Conservation (phyloP, 2,888 invertebrate genomes). For the Protodeltote pygarga region DNA sequence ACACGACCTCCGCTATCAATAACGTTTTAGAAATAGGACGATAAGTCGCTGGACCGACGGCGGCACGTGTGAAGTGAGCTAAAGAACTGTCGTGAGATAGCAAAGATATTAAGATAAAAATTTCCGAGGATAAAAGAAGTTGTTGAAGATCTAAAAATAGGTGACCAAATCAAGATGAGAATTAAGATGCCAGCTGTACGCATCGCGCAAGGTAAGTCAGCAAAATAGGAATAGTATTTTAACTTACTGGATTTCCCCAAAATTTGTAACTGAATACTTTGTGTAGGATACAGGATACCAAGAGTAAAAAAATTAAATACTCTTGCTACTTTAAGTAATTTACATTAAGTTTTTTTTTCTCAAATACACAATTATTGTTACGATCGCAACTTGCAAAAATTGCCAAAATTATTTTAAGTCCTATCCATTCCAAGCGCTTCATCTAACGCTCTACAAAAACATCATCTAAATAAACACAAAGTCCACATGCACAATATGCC, state of each 20-base stretch:
- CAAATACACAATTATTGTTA: neutral
- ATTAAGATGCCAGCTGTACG: conserved; percentile 99
- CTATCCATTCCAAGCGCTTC: conserved; percentile 10
- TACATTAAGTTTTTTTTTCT: too few species aligned
- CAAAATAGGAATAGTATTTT: conserved; percentile 1
- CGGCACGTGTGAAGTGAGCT: conserved; percentile 83
- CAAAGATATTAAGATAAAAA: conserved; percentile 74
- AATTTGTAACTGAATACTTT: too few species aligned
- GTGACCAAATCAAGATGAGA: conserved; percentile 94
- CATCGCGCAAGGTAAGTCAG: conserved; percentile 96
- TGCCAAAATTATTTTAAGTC: conserved; percentile 5
- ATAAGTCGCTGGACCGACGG: conserved; percentile 83
- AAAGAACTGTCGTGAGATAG: conserved; percentile 74
- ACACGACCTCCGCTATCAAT: conserved; percentile 74
- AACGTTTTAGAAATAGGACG: conserved; percentile 73
- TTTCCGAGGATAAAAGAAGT: conserved; percentile 77
- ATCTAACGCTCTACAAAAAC: conserved; percentile 45
- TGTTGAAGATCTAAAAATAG: conserved; percentile 84
- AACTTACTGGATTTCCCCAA: conserved; percentile 6
- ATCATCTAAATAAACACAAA: conserved; percentile 65
- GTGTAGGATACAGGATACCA: too few species aligned
- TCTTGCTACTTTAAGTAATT: too few species aligned
- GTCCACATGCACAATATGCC: conserved; percentile 55
- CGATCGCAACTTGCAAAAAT: neutral
- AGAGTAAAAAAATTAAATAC: too few species aligned